phyloP scores from a whole-genome alignment of 2,888 invertebrate genomes.

The Drosophila mimetica region DNA sequence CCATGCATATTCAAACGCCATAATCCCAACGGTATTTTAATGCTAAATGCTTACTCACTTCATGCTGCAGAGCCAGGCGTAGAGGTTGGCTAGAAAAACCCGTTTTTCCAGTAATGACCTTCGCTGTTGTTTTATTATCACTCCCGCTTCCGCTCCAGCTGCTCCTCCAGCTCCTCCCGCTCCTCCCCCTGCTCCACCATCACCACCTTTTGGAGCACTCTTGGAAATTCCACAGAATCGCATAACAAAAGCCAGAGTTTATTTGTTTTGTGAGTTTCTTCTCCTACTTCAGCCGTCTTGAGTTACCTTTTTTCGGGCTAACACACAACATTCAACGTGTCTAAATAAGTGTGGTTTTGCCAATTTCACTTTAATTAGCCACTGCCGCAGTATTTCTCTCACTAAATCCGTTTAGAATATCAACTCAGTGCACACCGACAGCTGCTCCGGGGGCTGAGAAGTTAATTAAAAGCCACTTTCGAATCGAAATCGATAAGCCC shows the following conservation, averaged over 20 bases:
- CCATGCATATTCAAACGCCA: conserved; percentile 76
- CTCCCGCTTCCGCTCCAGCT: conserved; percentile 44
- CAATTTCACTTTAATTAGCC: conserved; percentile 32
- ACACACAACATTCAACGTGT: conserved; percentile 4
- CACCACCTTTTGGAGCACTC: conserved; percentile 11
- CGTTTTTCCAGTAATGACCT: conserved; percentile 81
- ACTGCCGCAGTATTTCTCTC: conserved; percentile 1
- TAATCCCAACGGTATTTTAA: conserved; percentile 78
- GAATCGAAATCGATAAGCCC: conserved; percentile 36
- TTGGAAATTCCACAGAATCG: conserved; percentile 43
- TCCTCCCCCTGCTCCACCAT: neutral
- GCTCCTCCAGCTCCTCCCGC: neutral
- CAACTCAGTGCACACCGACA: conserved; percentile 11
- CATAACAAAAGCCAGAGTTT: conserved; percentile 36
- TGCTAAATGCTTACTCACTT: conserved; percentile 77
- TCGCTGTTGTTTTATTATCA: conserved; percentile 69
- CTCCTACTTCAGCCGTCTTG: conserved; percentile 3
- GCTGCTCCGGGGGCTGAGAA: neutral
- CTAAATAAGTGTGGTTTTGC: conserved; percentile 21
- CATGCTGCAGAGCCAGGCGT: conserved; percentile 21
- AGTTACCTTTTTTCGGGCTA: conserved; percentile 37
- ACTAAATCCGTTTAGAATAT: conserved; percentile 28
- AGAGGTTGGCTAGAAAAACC: conserved; percentile 54
- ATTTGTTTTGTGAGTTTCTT: conserved; percentile 7
- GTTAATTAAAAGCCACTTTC: conserved; percentile 46